Conservation (phyloP, 2,888 invertebrate genomes). For the Limnephilus rhombicus region DNA sequence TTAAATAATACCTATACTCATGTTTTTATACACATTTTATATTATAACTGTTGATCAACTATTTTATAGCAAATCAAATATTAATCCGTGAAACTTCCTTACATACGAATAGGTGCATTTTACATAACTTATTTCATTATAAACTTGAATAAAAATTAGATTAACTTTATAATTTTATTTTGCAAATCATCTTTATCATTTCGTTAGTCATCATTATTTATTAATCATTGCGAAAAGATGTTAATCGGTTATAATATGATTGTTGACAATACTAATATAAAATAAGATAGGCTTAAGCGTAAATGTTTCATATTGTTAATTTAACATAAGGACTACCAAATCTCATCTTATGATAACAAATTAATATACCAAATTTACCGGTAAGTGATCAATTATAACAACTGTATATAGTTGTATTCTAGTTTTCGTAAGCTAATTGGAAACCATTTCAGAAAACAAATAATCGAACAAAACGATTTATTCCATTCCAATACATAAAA, state of each 20-base stretch:
- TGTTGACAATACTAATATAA: constrained; percentile 63
- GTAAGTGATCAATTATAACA: constrained; percentile 6
- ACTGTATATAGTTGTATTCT: constrained; percentile 17
- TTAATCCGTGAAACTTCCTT: constrained; percentile 1
- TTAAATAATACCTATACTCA: background rate
- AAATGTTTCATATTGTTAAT: constrained; percentile 37
- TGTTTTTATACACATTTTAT: background rate
- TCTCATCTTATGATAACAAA: constrained; percentile 63
- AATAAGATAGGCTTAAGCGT: constrained; percentile 15
- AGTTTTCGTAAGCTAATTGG: constrained; percentile 28
- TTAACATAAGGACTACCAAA: constrained; percentile 51
- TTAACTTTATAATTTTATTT: constrained; percentile 19
- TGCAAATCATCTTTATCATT: constrained; percentile 33
- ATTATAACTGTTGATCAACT: background rate
- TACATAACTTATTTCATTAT: background rate
- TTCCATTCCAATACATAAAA: background rate
- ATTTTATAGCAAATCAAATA: background rate
- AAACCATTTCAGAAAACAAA: background rate
- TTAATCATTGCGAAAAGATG: constrained; percentile 46
- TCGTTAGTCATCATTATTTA: constrained; percentile 50
- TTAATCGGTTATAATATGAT: constrained; percentile 59
- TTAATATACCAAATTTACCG: constrained; percentile 55
- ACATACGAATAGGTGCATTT: constrained; percentile 33
- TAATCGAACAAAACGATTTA: background rate
- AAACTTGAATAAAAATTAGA: constrained; percentile 3